phyloP scores from a whole-genome alignment of 2,113 vertebrate genomes.

The Varanus salvator region DNA sequence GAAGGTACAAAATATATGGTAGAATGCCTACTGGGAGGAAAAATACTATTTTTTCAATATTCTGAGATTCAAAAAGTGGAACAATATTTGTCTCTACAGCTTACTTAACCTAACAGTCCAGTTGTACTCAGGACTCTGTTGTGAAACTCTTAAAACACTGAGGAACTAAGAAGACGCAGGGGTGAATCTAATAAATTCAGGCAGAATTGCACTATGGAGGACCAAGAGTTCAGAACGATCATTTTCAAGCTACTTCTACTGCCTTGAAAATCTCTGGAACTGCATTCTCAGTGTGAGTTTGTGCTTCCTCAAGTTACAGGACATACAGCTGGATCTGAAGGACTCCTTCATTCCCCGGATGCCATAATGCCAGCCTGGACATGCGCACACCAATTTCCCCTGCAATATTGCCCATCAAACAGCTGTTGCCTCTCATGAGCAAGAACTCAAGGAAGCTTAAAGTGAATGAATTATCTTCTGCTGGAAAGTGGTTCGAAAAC shows the following conservation, averaged over 20 bases:
- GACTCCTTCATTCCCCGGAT: conserved; percentile 15
- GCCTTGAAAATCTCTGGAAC: conserved; percentile 3
- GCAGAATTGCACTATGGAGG: not conserved
- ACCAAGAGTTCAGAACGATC: not conserved
- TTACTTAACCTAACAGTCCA: not conserved
- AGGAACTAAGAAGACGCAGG: not conserved
- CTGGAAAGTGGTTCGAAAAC: not conserved
- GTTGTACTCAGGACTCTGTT: not conserved
- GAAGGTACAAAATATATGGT: too few relatives aligned
- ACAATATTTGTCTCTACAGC: not conserved
- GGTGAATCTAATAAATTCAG: not conserved
- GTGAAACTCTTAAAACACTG: not conserved
- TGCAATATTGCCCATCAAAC: not conserved
- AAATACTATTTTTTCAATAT: too few relatives aligned
- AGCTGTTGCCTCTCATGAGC: not conserved
- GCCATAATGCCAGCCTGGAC: not conserved
- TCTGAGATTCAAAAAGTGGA: too few relatives aligned
- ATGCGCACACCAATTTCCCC: not conserved
- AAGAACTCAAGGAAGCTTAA: not conserved
- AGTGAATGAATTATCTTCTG: conserved; percentile 9
- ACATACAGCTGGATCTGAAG: not conserved
- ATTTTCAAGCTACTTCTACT: not conserved
- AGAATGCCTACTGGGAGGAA: too few relatives aligned
- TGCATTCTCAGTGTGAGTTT: conserved; percentile 4
- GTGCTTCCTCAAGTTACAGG: conserved; percentile 10